phyloP scores from a whole-genome alignment of 2,113 vertebrate genomes.

The Gambusia affinis region DNA sequence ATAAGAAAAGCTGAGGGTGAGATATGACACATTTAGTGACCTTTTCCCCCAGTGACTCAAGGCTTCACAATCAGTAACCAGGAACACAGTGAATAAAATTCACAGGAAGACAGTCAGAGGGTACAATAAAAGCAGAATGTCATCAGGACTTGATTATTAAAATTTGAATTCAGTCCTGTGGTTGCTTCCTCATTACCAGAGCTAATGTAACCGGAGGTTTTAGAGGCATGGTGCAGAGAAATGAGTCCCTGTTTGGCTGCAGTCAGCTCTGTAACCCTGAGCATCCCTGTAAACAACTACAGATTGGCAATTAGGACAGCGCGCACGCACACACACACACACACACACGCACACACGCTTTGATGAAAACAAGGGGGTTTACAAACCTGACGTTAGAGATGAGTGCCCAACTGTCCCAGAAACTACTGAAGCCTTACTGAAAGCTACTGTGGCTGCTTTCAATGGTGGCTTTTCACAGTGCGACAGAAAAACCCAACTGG shows the following conservation, averaged over 20 bases:
- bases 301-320: constrained; percentile 69
- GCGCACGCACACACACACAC: constrained; percentile 28
- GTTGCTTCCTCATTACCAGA: background rate
- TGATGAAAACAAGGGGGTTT: constrained; percentile 56
- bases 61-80: constrained; percentile 17
- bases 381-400: constrained; percentile 60
- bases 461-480: constrained; percentile 59
- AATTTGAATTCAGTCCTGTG: constrained; percentile 28
- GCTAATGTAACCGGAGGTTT: constrained; percentile 31
- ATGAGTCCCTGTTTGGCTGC: constrained; percentile 39
- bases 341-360: constrained; percentile 29
- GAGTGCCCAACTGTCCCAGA: constrained; percentile 69
- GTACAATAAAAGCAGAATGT: constrained; percentile 28
- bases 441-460: constrained; percentile 50
- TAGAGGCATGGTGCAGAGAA: constrained; percentile 36
- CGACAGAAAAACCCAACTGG: constrained; percentile 33
- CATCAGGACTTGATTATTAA: constrained; percentile 33
- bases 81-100: constrained; percentile 10
- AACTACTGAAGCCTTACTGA: constrained; percentile 70
- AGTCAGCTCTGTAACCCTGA: constrained; percentile 40
- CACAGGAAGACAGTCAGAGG: constrained; percentile 25
- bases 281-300: constrained; percentile 55
- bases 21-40: constrained; percentile 33
- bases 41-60: constrained; percentile 56
- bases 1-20: constrained; percentile 22